Evolutionary conservation across 2,888 invertebrate species (phyloP).

Genomic region (Elegia similella): DNA sequence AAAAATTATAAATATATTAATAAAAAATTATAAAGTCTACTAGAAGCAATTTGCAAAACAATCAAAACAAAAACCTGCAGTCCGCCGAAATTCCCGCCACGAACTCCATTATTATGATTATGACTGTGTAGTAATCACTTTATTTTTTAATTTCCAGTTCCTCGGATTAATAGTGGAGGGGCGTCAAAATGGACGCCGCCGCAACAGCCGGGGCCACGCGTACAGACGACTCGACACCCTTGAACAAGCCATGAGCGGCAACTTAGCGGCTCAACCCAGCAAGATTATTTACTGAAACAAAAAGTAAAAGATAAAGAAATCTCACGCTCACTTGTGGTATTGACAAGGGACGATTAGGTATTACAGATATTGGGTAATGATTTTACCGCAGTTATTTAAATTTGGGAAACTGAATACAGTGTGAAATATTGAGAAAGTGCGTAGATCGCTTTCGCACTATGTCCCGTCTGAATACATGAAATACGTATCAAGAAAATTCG

Average conservation of each 20-base stretch:
- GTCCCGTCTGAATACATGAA: too few species aligned
- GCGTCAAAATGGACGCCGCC: slow-evolving; percentile 58
- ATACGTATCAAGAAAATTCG: too few species aligned
- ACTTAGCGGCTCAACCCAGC: slow-evolving; percentile 64
- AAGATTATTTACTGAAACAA: slow-evolving; percentile 66
- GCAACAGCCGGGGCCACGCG: slow-evolving; percentile 69
- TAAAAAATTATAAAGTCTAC: neutral
- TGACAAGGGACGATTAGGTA: slow-evolving; percentile 15
- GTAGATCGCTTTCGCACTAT: too few species aligned
- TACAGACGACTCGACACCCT: slow-evolving; percentile 71
- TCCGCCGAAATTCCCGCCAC: too few species aligned
- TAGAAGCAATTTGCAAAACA: too few species aligned
- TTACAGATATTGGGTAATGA: neutral
- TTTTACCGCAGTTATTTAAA: too few species aligned
- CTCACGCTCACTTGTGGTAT: slow-evolving; percentile 27
- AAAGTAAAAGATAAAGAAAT: slow-evolving; percentile 13
- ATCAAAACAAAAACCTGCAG: too few species aligned
- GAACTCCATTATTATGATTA: neutral
- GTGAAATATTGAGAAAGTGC: too few species aligned
- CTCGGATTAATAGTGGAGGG: slow-evolving; percentile 69
- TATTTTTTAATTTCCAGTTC: slow-evolving; percentile 48
- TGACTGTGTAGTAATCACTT: neutral
- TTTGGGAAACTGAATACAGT: too few species aligned
- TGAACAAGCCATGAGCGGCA: slow-evolving; percentile 71
- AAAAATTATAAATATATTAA: neutral